These are phyloP conservation scores for Synanthedon tipuliformis DNA, from an alignment of 2,888 invertebrate genomes.

Conservation along the genomic window DNA sequence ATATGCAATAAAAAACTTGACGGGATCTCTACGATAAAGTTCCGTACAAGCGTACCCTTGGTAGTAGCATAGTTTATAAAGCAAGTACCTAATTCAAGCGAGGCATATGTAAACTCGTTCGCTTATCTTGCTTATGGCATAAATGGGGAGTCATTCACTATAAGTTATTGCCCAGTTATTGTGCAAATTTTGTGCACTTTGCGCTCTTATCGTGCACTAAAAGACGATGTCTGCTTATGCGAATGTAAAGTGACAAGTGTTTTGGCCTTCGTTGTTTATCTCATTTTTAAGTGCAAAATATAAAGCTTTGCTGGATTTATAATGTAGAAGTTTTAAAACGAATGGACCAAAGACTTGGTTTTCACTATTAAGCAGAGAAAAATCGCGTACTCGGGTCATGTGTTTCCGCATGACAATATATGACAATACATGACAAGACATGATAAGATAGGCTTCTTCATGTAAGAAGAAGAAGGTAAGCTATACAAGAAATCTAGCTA, in stretches of 20 bases:
- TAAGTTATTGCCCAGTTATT: constrained; percentile 23
- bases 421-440: too few species aligned
- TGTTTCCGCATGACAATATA: too few species aligned
- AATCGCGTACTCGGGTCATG: too few species aligned
- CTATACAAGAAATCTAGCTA: too few species aligned
- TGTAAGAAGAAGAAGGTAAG: too few species aligned
- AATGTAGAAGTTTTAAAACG: too few species aligned
- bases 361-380: too few species aligned
- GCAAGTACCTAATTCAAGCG: not conserved
- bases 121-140: constrained; percentile 13
- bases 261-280: not conserved
- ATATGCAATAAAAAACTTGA: too few species aligned
- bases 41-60: not conserved
- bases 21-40: not conserved
- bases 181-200: constrained; percentile 25
- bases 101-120: constrained; percentile 13
- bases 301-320: too few species aligned
- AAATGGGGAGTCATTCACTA: not conserved
- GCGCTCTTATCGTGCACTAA: constrained; percentile 14
- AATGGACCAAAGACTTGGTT: too few species aligned
- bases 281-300: constrained; percentile 15
- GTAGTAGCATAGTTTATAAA: not conserved
- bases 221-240: not conserved
- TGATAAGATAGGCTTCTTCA: too few species aligned
- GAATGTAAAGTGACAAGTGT: not conserved